These are phyloP conservation scores for Himalopsyche kuldschensis DNA, from an alignment of 2,888 invertebrate genomes.

Conservation along the genomic window DNA sequence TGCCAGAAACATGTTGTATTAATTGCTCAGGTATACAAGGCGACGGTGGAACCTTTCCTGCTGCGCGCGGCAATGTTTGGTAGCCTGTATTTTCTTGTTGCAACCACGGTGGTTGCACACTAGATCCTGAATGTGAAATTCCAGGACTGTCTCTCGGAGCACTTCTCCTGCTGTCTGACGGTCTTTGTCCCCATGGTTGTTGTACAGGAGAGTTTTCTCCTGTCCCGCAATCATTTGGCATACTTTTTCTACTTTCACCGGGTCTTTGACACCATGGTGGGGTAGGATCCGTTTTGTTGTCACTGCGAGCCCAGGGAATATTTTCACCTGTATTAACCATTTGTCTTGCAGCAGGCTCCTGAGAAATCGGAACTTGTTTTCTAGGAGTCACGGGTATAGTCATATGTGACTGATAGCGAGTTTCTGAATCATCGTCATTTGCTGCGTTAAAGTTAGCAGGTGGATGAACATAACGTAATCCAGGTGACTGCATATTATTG, in stretches of 20 bases:
- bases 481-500: constrained; percentile 7
- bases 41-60: constrained; percentile 41
- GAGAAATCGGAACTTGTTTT: constrained; percentile 44
- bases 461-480: constrained; percentile 6
- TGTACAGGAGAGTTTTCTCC: constrained; percentile 56
- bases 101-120: constrained; percentile 53
- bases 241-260: constrained; percentile 50
- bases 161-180: constrained; percentile 51
- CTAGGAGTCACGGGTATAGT: constrained; percentile 55
- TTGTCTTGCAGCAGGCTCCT: constrained; percentile 50
- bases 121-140: constrained; percentile 45
- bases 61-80: constrained; percentile 52
- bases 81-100: constrained; percentile 53
- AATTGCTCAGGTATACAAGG: constrained; percentile 13
- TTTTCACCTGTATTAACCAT: constrained; percentile 55
- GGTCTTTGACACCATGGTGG: constrained; percentile 55
- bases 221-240: constrained; percentile 52
- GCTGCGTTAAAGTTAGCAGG: constrained; percentile 10
- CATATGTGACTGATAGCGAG: constrained; percentile 55
- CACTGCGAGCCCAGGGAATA: constrained; percentile 55
- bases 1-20: constrained; percentile 9
- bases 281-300: constrained; percentile 27
- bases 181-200: constrained; percentile 54
- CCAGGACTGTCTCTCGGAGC: constrained; percentile 46
- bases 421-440: constrained; percentile 42